Evolutionary conservation across 2,797 vertebrate species (phyloP), one percentile per base, ranked within the genome.

Genomic region (Manis crassicaudata): DNA sequence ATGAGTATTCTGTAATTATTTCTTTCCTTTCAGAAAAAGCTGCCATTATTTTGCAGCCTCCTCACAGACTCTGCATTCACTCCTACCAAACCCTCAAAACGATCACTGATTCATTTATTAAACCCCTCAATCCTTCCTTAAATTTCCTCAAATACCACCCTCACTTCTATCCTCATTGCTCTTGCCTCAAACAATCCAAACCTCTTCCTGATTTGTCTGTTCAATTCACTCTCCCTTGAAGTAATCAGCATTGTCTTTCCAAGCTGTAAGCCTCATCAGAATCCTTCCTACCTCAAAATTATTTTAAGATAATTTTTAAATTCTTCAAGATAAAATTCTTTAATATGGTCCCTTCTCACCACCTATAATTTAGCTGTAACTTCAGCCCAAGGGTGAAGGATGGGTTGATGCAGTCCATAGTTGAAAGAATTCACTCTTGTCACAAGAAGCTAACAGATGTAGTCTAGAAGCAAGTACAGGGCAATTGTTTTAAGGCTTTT

Each of bases 321-420:
- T 88, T 80, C 58, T 95, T 92, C 52, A 91, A 76, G 12, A 43
- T 56, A 72, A 76, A 96, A 72, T 89, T 62, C 13, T 37, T 92
- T 83, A 80, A 35, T 32, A 40, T 17, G 20, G 23, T 27, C 27
- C 14, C 17, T 50, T 88, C 25, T 92, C 32, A 46, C 62, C 6
- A 25, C 27, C 35, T 35, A 13, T 37, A 4, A 54, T 40, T 88
- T 62, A 68, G 52, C 58, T 73, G 1, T 89, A 79, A 94, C 76
- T 76, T 37, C 14, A 93, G 56, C 6, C 27, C 43, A 23, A 14
- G 8, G 2, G 2, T 40, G 54, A 29, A 93, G 21, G 16, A 6
- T 17, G 2, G 9, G 29, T 23, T 62, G 52, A 85, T 5, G 3
- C 2, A 25, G 3, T 62, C 10, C 37, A 73, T n/a, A 83, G 37